These are phyloP conservation scores for Drosophila sulfurigaster DNA, from an alignment of 1,140 invertebrate species.

Conservation along the genomic window DNA sequence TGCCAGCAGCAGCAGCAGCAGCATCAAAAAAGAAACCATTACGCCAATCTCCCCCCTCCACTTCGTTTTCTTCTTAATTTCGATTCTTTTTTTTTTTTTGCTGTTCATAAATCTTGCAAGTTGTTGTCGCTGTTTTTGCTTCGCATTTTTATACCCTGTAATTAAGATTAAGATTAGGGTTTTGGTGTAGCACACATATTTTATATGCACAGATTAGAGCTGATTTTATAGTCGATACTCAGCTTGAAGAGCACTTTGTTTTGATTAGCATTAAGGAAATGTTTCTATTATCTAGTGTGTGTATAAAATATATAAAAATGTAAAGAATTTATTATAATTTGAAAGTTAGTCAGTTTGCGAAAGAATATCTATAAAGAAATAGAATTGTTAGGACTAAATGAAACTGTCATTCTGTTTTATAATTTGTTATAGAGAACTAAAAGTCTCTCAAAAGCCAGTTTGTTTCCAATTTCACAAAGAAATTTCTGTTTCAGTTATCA, in stretches of 20 bases:
- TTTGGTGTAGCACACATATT: background rate
- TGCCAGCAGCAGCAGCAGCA: background rate
- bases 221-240: background rate
- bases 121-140: slow-evolving; percentile 18
- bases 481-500: too few species aligned
- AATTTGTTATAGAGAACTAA: too few species aligned
- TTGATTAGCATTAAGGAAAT: background rate
- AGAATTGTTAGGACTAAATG: too few species aligned
- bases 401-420: too few species aligned
- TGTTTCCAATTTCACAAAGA: too few species aligned
- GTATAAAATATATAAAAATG: background rate
- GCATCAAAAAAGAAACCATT: background rate
- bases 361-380: too few species aligned
- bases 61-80: background rate
- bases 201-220: background rate
- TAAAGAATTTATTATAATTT: background rate
- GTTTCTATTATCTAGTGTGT: background rate
- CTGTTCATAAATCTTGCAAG: slow-evolving; percentile 55
- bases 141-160: slow-evolving; percentile 11
- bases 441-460: too few species aligned
- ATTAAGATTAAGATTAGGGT: background rate
- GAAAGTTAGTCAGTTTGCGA: too few species aligned
- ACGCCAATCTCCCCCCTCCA: background rate
- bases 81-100: slow-evolving; percentile 21
- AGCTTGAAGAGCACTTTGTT: background rate